These are phyloP conservation scores for Cyphomyrus plagiostoma DNA, from an alignment of 2,113 vertebrate genomes.

Conservation along the genomic window DNA sequence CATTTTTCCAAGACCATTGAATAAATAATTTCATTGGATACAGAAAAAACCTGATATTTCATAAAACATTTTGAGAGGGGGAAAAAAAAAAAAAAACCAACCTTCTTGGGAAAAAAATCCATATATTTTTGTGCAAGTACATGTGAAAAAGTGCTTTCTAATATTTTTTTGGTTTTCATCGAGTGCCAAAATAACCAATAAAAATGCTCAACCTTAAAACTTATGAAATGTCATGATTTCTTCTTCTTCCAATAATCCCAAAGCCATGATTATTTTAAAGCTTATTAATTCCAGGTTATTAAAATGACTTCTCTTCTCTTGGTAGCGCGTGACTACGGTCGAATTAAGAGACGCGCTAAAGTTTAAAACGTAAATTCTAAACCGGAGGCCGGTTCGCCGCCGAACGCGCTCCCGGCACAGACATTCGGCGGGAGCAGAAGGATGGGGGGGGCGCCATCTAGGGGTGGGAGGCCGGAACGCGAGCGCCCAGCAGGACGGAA, in stretches of 20 bases:
- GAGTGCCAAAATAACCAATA: slow-evolving; percentile 41
- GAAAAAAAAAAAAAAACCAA: slow-evolving; percentile 23
- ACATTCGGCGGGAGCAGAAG: neutral
- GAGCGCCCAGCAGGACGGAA: neutral
- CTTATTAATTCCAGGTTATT: neutral
- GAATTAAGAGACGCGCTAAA: neutral
- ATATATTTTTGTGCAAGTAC: slow-evolving; percentile 49
- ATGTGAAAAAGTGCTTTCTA: slow-evolving; percentile 65
- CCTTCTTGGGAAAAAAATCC: slow-evolving; percentile 25
- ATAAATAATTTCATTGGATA: slow-evolving; percentile 36
- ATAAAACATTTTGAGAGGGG: slow-evolving; percentile 6
- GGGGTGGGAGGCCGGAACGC: neutral
- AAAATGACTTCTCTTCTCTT: neutral
- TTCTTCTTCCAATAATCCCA: neutral
- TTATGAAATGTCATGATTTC: slow-evolving; percentile 27
- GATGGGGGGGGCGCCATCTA: neutral
- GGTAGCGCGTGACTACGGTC: neutral
- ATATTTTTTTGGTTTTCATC: slow-evolving; percentile 53
- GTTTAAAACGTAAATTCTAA: neutral
- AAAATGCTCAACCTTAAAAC: slow-evolving; percentile 37
- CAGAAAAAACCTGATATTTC: slow-evolving; percentile 36
- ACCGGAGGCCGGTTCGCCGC: neutral
- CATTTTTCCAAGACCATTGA: neutral
- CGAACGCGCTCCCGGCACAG: neutral
- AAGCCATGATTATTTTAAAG: slow-evolving; percentile 7